Conservation (phyloP, 1,140 invertebrate species). For the Lethocerus indicus region DNA sequence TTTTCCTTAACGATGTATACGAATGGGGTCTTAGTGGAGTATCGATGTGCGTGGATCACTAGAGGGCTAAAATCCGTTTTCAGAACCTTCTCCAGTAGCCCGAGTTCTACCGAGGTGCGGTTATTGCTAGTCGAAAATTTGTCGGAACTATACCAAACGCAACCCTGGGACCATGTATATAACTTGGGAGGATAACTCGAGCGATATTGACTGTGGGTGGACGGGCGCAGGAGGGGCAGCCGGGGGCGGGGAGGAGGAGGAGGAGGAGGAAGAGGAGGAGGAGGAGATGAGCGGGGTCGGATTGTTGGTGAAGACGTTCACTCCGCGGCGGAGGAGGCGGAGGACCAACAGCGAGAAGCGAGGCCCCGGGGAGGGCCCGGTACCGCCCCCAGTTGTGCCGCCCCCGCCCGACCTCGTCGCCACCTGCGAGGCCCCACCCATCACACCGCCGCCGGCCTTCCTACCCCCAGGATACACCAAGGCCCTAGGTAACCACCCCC, state of each 20-base stretch:
- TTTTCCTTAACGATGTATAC: no score
- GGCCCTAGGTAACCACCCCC: no score
- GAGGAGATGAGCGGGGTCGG: conserved; percentile 37
- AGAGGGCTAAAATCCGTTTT: no score
- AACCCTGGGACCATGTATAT: no score
- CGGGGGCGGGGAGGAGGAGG: neutral
- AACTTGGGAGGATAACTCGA: no score
- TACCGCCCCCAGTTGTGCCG: neutral
- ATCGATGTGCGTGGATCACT: no score
- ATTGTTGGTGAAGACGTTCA: conserved; percentile 45
- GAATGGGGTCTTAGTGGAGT: no score
- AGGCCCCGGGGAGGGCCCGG: conserved; percentile 25
- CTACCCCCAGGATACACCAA: conserved; percentile 31
- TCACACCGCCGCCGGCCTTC: conserved; percentile 47
- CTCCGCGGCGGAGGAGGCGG: conserved; percentile 36
- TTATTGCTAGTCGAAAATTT: no score
- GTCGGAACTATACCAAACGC: no score
- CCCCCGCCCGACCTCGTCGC: conserved; percentile 37
- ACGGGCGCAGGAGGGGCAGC: conserved; percentile 5
- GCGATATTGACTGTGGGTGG: no score
- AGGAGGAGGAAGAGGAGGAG: neutral
- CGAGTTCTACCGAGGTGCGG: no score
- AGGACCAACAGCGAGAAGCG: conserved; percentile 39
- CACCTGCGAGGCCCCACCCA: conserved; percentile 32
- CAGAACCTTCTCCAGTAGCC: no score